Percentiles rank a stretch among this genome's conserved stretches.
Conservation (phyloP, 2,888 invertebrate species). For the Theodoxus fluviatilis region DNA sequence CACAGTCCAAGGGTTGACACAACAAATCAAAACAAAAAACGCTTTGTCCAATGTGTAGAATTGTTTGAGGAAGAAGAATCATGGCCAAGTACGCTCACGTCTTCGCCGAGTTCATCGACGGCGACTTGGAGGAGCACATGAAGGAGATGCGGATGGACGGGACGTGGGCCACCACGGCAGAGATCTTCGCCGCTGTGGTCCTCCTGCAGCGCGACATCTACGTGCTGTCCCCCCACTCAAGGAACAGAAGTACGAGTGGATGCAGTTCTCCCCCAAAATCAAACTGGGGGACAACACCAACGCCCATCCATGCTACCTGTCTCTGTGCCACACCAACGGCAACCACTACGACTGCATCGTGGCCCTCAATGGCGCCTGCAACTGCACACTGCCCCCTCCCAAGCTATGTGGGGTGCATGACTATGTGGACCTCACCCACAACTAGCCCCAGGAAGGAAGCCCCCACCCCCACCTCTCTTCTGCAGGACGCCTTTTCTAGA, state of each 20-base stretch:
- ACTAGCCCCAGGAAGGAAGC: too few relatives aligned
- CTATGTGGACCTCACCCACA: conserved; percentile 48
- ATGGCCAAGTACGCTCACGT: conserved; percentile 43
- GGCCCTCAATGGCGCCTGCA: conserved; percentile 39
- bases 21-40: too few relatives aligned
- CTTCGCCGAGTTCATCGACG: conserved; percentile 50
- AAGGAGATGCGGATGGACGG: conserved; percentile 41
- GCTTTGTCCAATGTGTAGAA: too few relatives aligned
- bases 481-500: too few relatives aligned
- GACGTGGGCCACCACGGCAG: conserved; percentile 53
- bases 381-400: conserved; percentile 46
- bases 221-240: conserved; percentile 46
- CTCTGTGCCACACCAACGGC: conserved; percentile 55
- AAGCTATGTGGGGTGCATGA: conserved; percentile 39
- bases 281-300: background rate
- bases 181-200: conserved; percentile 55
- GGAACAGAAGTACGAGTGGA: conserved; percentile 44
- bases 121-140: conserved; percentile 42
- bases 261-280: conserved; percentile 47
- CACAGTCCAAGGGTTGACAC: too few relatives aligned
- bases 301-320: conserved; percentile 42
- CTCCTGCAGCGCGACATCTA: conserved; percentile 48
- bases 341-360: conserved; percentile 56
- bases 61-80: too few relatives aligned
- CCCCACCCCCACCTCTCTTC: too few relatives aligned